Base-by-base conservation (phyloP, 1,140 invertebrate species). In the Heliconius hermathena region DNA sequence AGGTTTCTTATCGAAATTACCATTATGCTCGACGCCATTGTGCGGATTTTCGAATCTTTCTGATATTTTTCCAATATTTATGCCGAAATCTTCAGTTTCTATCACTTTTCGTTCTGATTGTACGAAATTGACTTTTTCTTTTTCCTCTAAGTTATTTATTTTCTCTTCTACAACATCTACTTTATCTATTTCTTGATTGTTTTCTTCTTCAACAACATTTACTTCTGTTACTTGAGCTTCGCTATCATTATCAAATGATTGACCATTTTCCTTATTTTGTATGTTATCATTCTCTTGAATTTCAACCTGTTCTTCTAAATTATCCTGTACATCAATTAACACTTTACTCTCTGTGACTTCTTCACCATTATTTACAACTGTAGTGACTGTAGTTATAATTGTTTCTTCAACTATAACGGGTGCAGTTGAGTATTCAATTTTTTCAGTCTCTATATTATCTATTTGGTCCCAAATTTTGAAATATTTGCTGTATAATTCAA, bases 401-500 rank as follows among this genome's bases (percentile, higher is more conserved):
- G 81, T 82, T 20, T 84, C 83, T 77, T 84, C 71, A 41, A 84
- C 78, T 41, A 82, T 82, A 3, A 73, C 71, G 13, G 81, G 81
- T 2, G 81, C 60, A 26, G 81, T 82, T 52, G 76, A 77, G 13
- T 52, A 33, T 77, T 77, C 75, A 11, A 46, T 26, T 9, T 52
- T 70, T 11, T 71, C 41, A 16, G 26, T 66, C n/a, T 41, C 57
- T 18, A 33, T 36, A 16, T 3, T 4, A 33, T 33, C 36, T 29
- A 70, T 85, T 6, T 93, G 87, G 11, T 66, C 60, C 91, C 93
- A 93, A 60, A 92, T 90, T 77, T 87, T 90, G 77, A 82, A 93
- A 74, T 93, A 82, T 79, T 94, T 94, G 38, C 73, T 88, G 84
- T 94, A 95, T 0, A 95, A 38, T 0, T 89, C 81, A 1, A 94